Evolutionary conservation across 1,140 invertebrate genomes (phyloP).

Genomic region (Achatina immaculata): DNA sequence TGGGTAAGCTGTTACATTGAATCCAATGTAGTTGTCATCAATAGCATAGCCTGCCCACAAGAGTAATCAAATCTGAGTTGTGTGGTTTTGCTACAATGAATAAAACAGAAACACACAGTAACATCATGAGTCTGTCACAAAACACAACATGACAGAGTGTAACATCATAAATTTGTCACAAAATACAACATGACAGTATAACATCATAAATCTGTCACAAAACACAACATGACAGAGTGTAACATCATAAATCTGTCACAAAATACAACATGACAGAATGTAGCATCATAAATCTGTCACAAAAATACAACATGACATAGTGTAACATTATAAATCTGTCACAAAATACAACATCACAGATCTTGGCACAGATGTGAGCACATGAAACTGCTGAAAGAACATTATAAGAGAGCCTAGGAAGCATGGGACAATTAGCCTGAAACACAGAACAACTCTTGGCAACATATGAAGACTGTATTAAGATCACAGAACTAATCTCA

Average conservation of each 20-base stretch:
- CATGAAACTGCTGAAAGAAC: no score
- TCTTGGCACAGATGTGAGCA: no score
- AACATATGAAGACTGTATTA: no score
- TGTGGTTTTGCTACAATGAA: no score
- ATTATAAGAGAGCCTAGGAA: no score
- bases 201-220: background rate
- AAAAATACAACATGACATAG: background rate
- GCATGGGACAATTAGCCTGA: no score
- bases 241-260: background rate
- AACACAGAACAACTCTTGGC: no score
- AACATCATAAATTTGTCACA: background rate
- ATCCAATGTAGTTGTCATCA: conserved; percentile 82
- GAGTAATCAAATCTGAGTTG: background rate
- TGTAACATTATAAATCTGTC: background rate
- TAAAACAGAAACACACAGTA: conserved; percentile 12
- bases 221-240: background rate
- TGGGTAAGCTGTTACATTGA: conserved; percentile 84
- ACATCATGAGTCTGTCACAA: background rate
- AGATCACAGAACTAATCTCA: no score
- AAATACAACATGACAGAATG: background rate
- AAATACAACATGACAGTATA: background rate
- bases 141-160: background rate
- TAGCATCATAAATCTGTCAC: background rate
- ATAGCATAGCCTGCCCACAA: conserved; percentile 74
- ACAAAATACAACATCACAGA: background rate